These are phyloP conservation scores for Capreolus pygargus DNA, from an alignment of 2,113 vertebrate species.

Conservation along the genomic window DNA sequence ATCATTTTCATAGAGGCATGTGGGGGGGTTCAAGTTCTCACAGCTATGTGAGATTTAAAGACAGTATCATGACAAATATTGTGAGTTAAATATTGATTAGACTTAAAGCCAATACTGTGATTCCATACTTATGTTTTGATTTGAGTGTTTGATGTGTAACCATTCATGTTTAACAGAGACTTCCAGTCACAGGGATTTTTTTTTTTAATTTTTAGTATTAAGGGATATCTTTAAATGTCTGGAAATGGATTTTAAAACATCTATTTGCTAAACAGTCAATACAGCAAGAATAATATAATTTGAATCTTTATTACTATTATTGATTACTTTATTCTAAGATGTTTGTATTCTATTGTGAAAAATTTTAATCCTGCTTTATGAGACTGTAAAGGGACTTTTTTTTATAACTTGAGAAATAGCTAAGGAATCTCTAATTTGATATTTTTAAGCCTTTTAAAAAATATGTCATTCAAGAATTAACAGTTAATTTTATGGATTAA, in stretches of 20 bases:
- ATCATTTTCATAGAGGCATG: neutral
- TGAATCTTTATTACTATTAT: neutral
- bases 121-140: neutral
- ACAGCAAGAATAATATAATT: neutral
- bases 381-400: neutral
- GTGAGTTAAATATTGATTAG: neutral
- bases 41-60: neutral
- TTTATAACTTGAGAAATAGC: neutral
- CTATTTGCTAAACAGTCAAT: neutral
- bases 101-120: neutral
- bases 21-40: neutral
- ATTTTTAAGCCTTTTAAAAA: neutral
- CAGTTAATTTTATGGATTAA: neutral
- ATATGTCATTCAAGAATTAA: neutral
- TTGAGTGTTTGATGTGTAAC: constrained; percentile 18
- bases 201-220: neutral
- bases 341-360: neutral
- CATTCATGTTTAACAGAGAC: constrained; percentile 16
- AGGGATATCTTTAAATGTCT: neutral
- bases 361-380: neutral
- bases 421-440: neutral
- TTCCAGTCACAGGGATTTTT: neutral
- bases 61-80: neutral
- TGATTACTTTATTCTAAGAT: neutral
- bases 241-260: neutral